Evolutionary conservation across 2,888 invertebrate species (phyloP), one percentile per base, ranked within the genome.

Genomic region (Zaprionus bogoriensis): DNA sequence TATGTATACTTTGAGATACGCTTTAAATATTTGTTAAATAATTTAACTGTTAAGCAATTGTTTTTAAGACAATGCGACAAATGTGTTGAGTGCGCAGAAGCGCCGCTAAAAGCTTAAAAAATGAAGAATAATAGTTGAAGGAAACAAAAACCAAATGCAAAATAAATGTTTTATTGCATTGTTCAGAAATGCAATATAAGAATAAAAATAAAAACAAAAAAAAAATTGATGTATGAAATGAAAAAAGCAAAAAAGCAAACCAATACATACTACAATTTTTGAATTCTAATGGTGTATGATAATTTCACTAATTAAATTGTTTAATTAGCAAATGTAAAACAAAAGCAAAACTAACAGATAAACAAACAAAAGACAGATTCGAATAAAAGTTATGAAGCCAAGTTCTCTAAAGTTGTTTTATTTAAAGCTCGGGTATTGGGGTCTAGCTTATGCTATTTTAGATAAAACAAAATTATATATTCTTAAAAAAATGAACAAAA

Each of bases 1-100:
- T 70, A 71, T 79, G 71, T 74, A 75, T 78, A 78, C 46, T 78
- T 81, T 75, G 50, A 61, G 62, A 74, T 67, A 69, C 74, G 78
- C 84, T 81, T 77, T 73, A 67, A 63, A 67, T 65, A 74, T 81
- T 77, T 74, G 80, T 75, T 77, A 72, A 65, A 59, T 80, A 72
- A 75, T 70, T 74, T 72, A 76, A 67, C 62, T 55, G 62, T 53
- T 48, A 38, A 61, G 28, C 27, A 67, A 75, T 75, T 80, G 47
- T 65, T 61, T 80, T 65, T 63, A 69, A 60, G 60, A 55, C 61
- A 67, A 50, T 47, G 47, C 57, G 64, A 58, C 53, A 72, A 69
- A 55, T 69, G 66, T 66, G 70, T 79, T 70, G 70, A 73, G 59
- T 57, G 69, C 62, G 73, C 60, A 68, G 36, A 45, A 42, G 51